Evolutionary conservation across 1,140 invertebrate genomes (phyloP).

Genomic region (Drosophila nigrodunni): DNA sequence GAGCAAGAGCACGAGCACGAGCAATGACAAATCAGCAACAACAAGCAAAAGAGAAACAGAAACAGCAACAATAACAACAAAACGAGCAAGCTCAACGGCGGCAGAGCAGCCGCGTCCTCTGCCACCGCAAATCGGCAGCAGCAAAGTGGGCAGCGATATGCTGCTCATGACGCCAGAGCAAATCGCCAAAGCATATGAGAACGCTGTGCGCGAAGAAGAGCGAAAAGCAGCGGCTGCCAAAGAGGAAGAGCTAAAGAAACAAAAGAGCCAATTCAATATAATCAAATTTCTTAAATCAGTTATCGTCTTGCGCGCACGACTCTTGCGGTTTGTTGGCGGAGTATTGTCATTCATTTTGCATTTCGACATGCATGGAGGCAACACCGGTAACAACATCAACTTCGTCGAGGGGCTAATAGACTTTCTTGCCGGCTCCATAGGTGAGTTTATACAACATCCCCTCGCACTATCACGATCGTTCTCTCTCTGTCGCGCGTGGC

Average conservation of each 20-base stretch:
- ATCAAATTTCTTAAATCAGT: constrained; percentile 29
- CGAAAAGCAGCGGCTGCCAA: not conserved
- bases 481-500: not conserved
- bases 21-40: not conserved
- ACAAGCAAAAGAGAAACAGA: not conserved
- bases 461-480: not conserved
- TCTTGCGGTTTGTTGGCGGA: constrained; percentile 58
- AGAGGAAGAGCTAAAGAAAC: not conserved
- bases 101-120: not conserved
- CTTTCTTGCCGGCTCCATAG: constrained; percentile 70
- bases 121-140: constrained; percentile 46
- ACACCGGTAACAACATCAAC: constrained; percentile 64
- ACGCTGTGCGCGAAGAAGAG: constrained; percentile 41
- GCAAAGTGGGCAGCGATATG: constrained; percentile 43
- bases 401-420: constrained; percentile 70
- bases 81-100: not conserved
- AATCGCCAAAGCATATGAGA: constrained; percentile 62
- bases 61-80: not conserved
- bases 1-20: not conserved
- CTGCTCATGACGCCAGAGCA: constrained; percentile 61
- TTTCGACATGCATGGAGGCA: constrained; percentile 73
- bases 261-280: not conserved
- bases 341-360: constrained; percentile 55
- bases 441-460: constrained; percentile 1
- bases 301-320: constrained; percentile 37